A percentile compares a stretch with the other conserved stretches of the same genome.
phyloP scores from a whole-genome alignment of 2,797 vertebrate genomes.

The Rhyacichthys aspro region DNA sequence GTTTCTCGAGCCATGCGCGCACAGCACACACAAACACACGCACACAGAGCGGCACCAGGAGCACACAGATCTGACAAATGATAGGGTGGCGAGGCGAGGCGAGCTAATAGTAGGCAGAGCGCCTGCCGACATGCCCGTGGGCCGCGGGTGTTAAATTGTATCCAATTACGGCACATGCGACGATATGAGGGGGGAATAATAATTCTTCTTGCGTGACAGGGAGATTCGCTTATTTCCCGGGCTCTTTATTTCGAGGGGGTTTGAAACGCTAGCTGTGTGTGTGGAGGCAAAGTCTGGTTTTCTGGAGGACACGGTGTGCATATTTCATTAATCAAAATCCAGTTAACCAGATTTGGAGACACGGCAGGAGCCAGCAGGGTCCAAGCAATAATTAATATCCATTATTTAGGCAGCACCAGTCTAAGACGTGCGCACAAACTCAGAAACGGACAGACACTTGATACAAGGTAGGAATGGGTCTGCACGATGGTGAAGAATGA shows the following conservation, averaged over 20 bases:
- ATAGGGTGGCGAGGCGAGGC: slow-evolving; percentile 69
- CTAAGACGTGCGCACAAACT: slow-evolving; percentile 20
- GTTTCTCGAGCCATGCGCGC: slow-evolving; percentile 58
- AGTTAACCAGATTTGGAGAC: slow-evolving; percentile 72
- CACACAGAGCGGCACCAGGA: slow-evolving; percentile 26
- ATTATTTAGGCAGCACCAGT: slow-evolving; percentile 63
- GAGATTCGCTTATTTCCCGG: slow-evolving; percentile 71
- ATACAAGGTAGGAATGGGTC: slow-evolving; percentile 15
- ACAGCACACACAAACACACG: slow-evolving; percentile 11
- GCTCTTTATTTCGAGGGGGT: slow-evolving; percentile 53
- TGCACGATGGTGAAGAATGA: slow-evolving; percentile 20
- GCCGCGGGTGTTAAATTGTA: slow-evolving; percentile 81
- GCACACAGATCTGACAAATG: slow-evolving; percentile 76
- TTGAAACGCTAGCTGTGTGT: slow-evolving; percentile 27
- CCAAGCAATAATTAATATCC: slow-evolving; percentile 71
- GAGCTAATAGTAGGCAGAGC: slow-evolving; percentile 73
- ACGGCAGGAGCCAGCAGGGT: slow-evolving; percentile 50
- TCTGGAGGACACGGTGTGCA: slow-evolving; percentile 54
- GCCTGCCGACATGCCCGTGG: slow-evolving; percentile 77
- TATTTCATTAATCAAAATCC: slow-evolving; percentile 77
- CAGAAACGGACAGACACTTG: slow-evolving; percentile 14
- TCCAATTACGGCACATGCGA: slow-evolving; percentile 79
- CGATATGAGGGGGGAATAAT: slow-evolving; percentile 68
- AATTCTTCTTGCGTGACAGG: slow-evolving; percentile 75
- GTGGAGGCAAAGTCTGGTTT: slow-evolving; percentile 28